Base-by-base conservation (phyloP, 1,140 invertebrate species). In the Doryteuthis pealeii region DNA sequence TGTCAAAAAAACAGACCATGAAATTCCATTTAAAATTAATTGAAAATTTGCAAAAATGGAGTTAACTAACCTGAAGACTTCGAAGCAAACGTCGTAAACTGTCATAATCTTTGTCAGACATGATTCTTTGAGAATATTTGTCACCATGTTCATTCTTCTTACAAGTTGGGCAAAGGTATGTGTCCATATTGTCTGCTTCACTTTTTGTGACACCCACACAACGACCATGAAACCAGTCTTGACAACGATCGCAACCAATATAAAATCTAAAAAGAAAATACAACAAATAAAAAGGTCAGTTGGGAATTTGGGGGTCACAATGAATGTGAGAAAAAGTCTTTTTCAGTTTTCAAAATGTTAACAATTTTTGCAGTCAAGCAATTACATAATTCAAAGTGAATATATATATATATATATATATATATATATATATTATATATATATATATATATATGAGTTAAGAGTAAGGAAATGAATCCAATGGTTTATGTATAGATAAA, bases 191-290 rank as follows among this genome's bases (percentile, higher is more conserved):
- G 83, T 97, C 95, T 8, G 95, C 96, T 87, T 98, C 96, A 4
- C 93, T 94, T 85, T 97, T 95, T 40, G 98, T 89, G 82, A 99
- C 96, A 15, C 96, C 97, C 12, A 99, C 96, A 88, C 98, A 99
- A 71, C 94, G 90, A 5, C 97, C 97, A 87, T 99, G 98, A 89
- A 99, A 99, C 98, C 98, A 99, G 88, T 98, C 96, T 87, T 99
- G 95, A 89, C 98, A 99, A 70, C 93, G 92, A 87, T 99, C 97
- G 89, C 98, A 99, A 82, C 96, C 97, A 82, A 99, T 98, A 88
- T 99, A 99, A 87, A 99, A 98, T 86, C 95, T 96, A 6, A 77
- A 71, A 58, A 54, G 35, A 72, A 6, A 22, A 40, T n/a, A n/a
- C n/a, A 62, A 62, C 18, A 58, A 3, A 74, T 26, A 6, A 62